Evolutionary conservation across 2,113 vertebrate genomes (phyloP).

Genomic region (Lamprotornis superbus): DNA sequence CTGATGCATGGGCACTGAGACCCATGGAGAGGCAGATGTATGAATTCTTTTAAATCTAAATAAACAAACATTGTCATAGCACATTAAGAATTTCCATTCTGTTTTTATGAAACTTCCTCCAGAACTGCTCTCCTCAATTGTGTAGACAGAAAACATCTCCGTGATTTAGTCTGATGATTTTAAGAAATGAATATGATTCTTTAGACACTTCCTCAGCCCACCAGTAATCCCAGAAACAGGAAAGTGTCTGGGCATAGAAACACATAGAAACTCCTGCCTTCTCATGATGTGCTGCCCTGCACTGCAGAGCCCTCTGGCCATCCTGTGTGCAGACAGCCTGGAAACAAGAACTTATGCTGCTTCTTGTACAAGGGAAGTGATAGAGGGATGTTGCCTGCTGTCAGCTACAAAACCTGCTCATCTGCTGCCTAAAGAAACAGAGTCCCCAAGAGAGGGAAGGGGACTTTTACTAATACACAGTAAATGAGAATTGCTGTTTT

Average conservation of each 20-base stretch:
- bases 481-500: background rate
- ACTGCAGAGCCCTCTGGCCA: background rate
- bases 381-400: background rate
- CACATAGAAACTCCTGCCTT: background rate
- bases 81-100: background rate
- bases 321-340: background rate
- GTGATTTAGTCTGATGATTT: background rate
- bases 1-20: background rate
- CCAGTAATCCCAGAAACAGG: background rate
- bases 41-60: background rate
- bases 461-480: fast-evolving
- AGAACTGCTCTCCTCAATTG: background rate
- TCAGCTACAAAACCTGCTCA: background rate
- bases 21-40: background rate
- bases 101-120: background rate
- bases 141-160: background rate
- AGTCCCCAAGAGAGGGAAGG: background rate
- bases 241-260: background rate
- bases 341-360: background rate
- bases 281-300: background rate
- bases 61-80: background rate
- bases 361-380: background rate
- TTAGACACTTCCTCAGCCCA: background rate
- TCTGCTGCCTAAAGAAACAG: background rate
- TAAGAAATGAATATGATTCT: background rate